A percentile compares a stretch with the other conserved stretches of the same genome.
Evolutionary conservation across 2,797 vertebrate species (phyloP).

Genomic region (Mus spretus): DNA sequence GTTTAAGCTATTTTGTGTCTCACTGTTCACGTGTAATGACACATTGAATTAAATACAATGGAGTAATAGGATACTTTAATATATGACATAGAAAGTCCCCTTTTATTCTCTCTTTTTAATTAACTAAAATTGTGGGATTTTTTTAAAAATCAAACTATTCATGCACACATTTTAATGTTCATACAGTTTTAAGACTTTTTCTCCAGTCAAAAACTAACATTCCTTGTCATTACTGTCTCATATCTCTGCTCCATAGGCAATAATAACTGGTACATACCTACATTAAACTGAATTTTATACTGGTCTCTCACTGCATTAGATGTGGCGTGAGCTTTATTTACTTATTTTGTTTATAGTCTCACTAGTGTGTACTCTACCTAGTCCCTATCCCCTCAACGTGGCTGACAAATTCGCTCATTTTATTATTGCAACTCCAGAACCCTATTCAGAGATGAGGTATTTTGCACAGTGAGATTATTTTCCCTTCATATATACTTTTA

Average conservation of each 20-base stretch:
- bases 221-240: background rate
- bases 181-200: background rate
- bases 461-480: background rate
- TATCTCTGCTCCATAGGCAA: background rate
- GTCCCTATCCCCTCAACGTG: background rate
- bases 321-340: background rate
- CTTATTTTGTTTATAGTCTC: too few species aligned
- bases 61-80: background rate
- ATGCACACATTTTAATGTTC: background rate
- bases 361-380: background rate
- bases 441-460: background rate
- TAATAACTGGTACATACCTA: background rate
- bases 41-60: conserved; percentile 21
- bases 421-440: background rate
- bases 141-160: background rate
- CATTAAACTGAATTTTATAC: background rate
- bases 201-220: background rate
- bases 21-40: background rate
- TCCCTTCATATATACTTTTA: background rate
- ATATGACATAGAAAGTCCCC: background rate
- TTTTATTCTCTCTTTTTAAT: background rate
- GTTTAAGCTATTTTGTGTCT: background rate
- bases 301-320: background rate
- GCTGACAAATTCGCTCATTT: background rate
- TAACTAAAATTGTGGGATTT: background rate